phyloP scores from a whole-genome alignment of 2,888 invertebrate species.

The Galeruca laticollis region DNA sequence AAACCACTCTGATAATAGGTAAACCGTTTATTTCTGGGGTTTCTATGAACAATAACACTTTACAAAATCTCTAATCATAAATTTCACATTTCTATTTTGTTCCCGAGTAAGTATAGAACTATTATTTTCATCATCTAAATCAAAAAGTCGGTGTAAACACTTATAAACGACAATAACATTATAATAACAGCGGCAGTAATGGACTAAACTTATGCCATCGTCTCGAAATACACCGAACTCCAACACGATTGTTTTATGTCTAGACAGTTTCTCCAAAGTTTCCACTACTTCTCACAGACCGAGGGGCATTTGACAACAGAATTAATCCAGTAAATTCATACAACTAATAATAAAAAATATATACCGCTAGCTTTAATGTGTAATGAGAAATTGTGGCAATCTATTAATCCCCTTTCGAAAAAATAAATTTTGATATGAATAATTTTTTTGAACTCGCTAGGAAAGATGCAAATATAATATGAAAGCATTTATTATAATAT shows the following conservation, averaged over 20 bases:
- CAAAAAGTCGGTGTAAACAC: constrained; percentile 36
- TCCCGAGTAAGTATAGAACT: neutral
- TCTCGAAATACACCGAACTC: constrained; percentile 50
- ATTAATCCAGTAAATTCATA: too few species aligned
- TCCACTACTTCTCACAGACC: constrained; percentile 12
- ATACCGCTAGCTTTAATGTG: too few species aligned
- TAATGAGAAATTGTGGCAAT: too few species aligned
- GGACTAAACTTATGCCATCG: constrained; percentile 56
- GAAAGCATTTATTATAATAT: too few species aligned
- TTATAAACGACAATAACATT: constrained; percentile 59
- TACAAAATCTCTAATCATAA: neutral
- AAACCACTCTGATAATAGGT: too few species aligned
- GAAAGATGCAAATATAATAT: too few species aligned
- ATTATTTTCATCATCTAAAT: neutral
- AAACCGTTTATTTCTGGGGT: too few species aligned
- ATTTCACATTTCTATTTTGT: neutral
- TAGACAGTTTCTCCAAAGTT: constrained; percentile 57
- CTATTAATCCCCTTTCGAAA: too few species aligned
- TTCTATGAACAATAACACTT: too few species aligned
- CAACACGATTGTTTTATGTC: constrained; percentile 53
- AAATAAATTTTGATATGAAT: too few species aligned
- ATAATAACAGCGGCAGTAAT: constrained; percentile 59
- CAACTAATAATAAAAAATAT: too few species aligned
- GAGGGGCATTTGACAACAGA: neutral
- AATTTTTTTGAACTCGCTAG: too few species aligned